Percentiles rank a stretch among this genome's conserved stretches.
Evolutionary conservation across 2,797 vertebrate species (phyloP).

Genomic region (Rhinoraja longicauda): DNA sequence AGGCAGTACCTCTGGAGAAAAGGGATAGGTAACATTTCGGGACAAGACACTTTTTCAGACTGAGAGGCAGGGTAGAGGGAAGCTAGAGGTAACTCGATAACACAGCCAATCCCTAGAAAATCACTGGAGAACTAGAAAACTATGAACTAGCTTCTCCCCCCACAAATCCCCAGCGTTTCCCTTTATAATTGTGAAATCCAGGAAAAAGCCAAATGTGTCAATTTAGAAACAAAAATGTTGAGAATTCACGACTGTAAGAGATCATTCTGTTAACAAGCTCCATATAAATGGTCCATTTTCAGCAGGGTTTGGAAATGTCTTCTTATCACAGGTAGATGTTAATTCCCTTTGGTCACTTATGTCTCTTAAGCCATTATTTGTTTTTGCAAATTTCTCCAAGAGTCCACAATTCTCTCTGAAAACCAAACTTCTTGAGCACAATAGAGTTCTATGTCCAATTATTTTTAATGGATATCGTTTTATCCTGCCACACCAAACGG

Average conservation of each 20-base stretch:
- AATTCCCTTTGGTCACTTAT: not conserved
- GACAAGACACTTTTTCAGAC: no score
- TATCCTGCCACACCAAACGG: not conserved
- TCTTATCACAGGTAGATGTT: not conserved
- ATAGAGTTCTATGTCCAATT: not conserved
- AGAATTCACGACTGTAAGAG: no score
- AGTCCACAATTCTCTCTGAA: not conserved
- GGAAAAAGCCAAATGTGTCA: no score
- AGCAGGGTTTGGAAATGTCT: not conserved
- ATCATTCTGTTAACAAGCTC: not conserved
- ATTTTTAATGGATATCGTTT: not conserved
- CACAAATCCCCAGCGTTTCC: no score
- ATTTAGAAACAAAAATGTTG: no score
- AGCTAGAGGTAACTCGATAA: no score
- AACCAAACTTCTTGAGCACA: not conserved
- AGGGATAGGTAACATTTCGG: no score
- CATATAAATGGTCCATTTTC: not conserved
- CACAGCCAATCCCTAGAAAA: no score
- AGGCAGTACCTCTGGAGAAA: no score
- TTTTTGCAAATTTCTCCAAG: not conserved
- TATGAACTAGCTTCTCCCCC: not conserved
- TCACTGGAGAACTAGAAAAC: not conserved
- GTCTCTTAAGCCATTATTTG: not conserved
- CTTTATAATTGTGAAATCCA: not conserved
- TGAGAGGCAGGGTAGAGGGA: no score